phyloP scores from a whole-genome alignment of 2,888 invertebrate genomes.

The Drosophila tripunctata region DNA sequence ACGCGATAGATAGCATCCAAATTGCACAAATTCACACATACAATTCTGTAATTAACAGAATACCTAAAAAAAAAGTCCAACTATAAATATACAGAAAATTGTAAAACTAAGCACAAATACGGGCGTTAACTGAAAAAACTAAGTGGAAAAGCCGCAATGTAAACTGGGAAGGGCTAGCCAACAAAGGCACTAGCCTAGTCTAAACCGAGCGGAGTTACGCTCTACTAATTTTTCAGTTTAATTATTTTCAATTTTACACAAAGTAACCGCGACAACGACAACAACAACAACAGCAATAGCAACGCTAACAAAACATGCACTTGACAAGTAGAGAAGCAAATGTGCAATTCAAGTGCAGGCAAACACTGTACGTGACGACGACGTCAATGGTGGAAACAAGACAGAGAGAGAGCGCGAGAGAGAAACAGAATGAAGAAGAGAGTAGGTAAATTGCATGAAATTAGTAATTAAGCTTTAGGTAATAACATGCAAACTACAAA shows the following conservation, averaged over 20 bases:
- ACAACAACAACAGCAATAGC: slow-evolving; percentile 34
- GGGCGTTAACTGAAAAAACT: slow-evolving; percentile 10
- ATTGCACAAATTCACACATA: not conserved
- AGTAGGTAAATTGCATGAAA: slow-evolving; percentile 46
- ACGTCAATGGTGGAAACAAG: not conserved
- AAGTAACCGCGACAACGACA: slow-evolving; percentile 66
- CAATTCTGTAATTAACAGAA: slow-evolving; percentile 54
- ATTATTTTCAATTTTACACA: slow-evolving; percentile 73
- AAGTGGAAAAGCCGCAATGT: slow-evolving; percentile 4
- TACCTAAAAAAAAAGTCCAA: slow-evolving; percentile 37
- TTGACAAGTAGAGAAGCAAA: slow-evolving; percentile 56
- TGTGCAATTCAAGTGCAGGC: slow-evolving; percentile 64
- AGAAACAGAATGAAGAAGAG: not conserved
- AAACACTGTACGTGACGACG: slow-evolving; percentile 26
- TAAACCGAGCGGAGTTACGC: slow-evolving; percentile 60
- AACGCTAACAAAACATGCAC: slow-evolving; percentile 45
- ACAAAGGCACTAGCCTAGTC: slow-evolving; percentile 39
- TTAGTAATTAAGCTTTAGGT: slow-evolving; percentile 62
- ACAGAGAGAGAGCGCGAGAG: not conserved
- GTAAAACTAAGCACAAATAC: slow-evolving; percentile 13
- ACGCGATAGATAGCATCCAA: not conserved
- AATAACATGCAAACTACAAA: slow-evolving; percentile 31
- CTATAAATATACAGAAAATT: slow-evolving; percentile 4
- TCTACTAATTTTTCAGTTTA: slow-evolving; percentile 77
- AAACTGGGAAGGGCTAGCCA: slow-evolving; percentile 20